Evolutionary conservation across 2,797 vertebrate genomes (phyloP), one percentile per base, ranked within the genome.

Genomic region (Silurus aristotelis): DNA sequence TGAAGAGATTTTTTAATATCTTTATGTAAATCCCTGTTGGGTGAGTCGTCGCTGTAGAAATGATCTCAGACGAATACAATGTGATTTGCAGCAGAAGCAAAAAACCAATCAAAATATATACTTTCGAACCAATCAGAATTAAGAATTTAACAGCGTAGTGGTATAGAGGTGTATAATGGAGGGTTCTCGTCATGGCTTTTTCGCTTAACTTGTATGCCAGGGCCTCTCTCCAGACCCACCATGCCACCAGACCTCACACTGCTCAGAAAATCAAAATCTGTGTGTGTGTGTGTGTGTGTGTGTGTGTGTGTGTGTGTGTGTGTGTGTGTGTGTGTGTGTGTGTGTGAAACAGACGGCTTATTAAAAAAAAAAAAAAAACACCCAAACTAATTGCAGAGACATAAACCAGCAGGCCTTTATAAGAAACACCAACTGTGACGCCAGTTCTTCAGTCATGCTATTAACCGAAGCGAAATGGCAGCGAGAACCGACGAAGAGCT

Each of bases 231-330:
- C 89, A 90, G 85, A 80, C 82, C 85, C 68, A 77, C 81, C 76
- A 84, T 86, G 85, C 83, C 84, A 78, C 85, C 89, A 86, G 85
- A 80, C 84, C 84, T 83, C 85, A 89, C 83, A 83, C 85, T 64
- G 84, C 84, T 87, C 83, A 84, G 83, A 73, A 89, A 87, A 89
- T 86, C 88, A 84, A 84, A 80, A 67, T 15, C 76, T 80, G 71
- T 71, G 81, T 48, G 66, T 55, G 83, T 82, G 83, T 76, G 81
- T 48, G 66, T 55, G 83, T 82, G 82, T 64, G 86, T 80, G 83
- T 68, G 67, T 64, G 86, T 5, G 67, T 46, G 67, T 20, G 68
- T 52, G 71, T 52, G 71, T n/a, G 20, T 22, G 68, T 17, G 31
- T 4, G 66, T 80, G 86, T n/a, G 20, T 22, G 68, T 17, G 31